Base-by-base conservation (phyloP, 2,888 invertebrate genomes). In the Chaetoderma sp. region DNA sequence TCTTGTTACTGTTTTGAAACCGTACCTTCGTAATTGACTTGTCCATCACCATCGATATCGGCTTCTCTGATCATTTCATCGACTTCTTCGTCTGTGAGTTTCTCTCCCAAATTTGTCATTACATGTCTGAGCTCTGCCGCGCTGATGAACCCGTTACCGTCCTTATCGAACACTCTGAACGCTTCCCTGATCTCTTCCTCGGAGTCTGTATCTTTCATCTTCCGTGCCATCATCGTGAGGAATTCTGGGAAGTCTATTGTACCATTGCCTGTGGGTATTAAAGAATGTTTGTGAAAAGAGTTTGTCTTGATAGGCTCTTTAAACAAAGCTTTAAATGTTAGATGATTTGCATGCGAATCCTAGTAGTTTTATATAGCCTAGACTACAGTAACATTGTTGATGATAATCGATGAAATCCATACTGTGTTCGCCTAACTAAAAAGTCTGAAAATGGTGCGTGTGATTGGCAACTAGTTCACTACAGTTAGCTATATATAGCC, bases 211-310 rank as follows among this genome's bases (percentile, higher is more conserved):
- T 98, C 98, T 89, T 98, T 98, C 96, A 98, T 98, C 92, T 98
- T 99, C 87, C 98, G 93, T 85, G 98, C 98, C 98, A 99, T 99
- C 98, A 99, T 98, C 87, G 98, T 98, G 85, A 99, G 92, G 91
- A 99, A 99, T 90, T 99, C 98, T 82, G 98, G 98, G 90, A 99
- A 99, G 90, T 99, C 98, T 89, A 99, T 98, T 88, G 98, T 98
- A 86, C 98, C 98, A 89, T 98, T 98, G 86, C 97, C 98, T 98
- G 69, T 2, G 39, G 56, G 21, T 1, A 13, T 13, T 10, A 59
- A 49, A 21, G n/a, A n/a, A n/a, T n/a, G n/a, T n/a, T n/a, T n/a
- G n/a, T n/a, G n/a, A n/a, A n/a, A n/a, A n/a, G n/a, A n/a, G n/a
- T n/a, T n/a, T n/a, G n/a, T n/a, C n/a, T n/a, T n/a, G n/a, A n/a